A percentile compares a stretch with the other conserved stretches of the same genome.
Conservation (phyloP, 1,140 invertebrate species). For the Anastrepha obliqua region DNA sequence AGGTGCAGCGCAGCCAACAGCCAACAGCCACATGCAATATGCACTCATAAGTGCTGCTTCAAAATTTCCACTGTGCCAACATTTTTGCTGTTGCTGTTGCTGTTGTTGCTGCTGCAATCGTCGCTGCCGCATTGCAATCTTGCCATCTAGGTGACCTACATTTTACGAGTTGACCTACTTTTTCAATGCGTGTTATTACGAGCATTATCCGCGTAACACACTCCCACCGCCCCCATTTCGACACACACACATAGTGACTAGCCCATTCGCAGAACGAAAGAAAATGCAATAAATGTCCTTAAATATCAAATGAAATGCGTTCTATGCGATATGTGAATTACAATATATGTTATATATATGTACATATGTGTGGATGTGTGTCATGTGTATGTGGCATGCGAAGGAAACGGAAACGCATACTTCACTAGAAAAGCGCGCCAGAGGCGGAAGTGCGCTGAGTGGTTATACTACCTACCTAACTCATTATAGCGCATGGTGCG, state of each 20-base stretch:
- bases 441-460: slow-evolving; percentile 30
- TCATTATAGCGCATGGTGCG: too few relatives aligned
- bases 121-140: slow-evolving; percentile 20
- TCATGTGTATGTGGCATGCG: not conserved
- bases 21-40: not conserved
- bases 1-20: not conserved
- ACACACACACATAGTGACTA: not conserved
- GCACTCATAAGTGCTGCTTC: slow-evolving; percentile 27
- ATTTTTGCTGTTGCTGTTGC: not conserved
- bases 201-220: slow-evolving; percentile 25
- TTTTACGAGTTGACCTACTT: slow-evolving; percentile 30
- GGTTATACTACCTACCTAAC: not conserved
- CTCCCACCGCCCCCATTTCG: not conserved
- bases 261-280: not conserved
- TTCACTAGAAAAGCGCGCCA: slow-evolving; percentile 46
- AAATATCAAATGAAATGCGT: slow-evolving; percentile 42
- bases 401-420: slow-evolving; percentile 15
- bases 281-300: slow-evolving; percentile 50
- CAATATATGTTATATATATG: not conserved
- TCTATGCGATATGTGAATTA: not conserved
- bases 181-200: slow-evolving; percentile 44
- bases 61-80: slow-evolving; percentile 18
- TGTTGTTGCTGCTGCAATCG: not conserved
- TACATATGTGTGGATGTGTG: not conserved
- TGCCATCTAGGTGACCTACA: slow-evolving; percentile 40